Evolutionary conservation across 2,113 vertebrate genomes (phyloP).

Genomic region (Carassius gibelio): DNA sequence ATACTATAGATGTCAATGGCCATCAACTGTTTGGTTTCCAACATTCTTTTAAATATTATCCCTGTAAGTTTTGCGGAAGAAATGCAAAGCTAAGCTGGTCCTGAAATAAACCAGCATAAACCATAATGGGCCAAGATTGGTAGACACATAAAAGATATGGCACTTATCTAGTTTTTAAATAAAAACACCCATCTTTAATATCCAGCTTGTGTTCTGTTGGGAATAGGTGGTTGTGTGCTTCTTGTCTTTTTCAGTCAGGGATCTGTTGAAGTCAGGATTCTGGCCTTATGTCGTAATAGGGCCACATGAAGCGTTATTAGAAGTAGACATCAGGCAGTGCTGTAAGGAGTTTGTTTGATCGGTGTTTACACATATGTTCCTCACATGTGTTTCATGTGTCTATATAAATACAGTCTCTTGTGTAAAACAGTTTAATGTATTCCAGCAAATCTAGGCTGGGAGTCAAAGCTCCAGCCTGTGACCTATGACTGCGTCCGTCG

Average conservation of each 20-base stretch:
- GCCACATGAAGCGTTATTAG: conserved; percentile 16
- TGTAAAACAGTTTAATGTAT: conserved; percentile 15
- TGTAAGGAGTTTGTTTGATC: neutral
- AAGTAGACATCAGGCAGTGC: neutral
- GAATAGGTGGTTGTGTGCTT: neutral
- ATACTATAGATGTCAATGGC: too few relatives aligned
- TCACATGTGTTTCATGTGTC: conserved; percentile 27
- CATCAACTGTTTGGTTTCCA: too few relatives aligned
- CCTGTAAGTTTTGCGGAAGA: too few relatives aligned
- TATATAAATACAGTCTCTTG: conserved; percentile 4
- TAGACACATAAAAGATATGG: too few relatives aligned
- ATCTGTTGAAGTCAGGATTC: neutral
- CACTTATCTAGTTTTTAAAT: neutral
- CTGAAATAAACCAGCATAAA: too few relatives aligned
- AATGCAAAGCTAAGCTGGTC: too few relatives aligned
- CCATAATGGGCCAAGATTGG: too few relatives aligned
- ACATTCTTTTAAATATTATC: too few relatives aligned
- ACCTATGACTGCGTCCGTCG: too few relatives aligned
- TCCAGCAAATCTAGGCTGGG: neutral
- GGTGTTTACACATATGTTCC: conserved; percentile 23
- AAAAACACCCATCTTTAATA: neutral
- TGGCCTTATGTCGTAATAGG: neutral
- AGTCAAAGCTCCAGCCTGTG: neutral
- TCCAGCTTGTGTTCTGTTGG: neutral
- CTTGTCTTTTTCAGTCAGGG: neutral